Evolutionary conservation across 1,140 invertebrate species (phyloP), one percentile per base, ranked within the genome.

Genomic region (Bradysia coprophila): DNA sequence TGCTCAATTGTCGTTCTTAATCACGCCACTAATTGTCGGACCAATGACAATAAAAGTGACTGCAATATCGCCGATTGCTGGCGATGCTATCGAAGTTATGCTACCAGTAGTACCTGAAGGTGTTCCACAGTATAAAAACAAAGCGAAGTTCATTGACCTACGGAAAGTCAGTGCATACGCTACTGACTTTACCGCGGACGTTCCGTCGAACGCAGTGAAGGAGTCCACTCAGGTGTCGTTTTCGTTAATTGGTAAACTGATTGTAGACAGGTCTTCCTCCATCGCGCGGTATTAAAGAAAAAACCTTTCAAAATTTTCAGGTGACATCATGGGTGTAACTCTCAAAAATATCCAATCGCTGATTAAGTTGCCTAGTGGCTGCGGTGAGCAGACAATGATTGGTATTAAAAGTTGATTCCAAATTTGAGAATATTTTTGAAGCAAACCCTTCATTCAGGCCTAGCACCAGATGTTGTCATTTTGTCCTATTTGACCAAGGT

Each of bases 361-460:
- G 10, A 72, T 95, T 10, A 71, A 71, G 53, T 76, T 90, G 69
- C 89, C 91, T 1, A 85, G 78, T 48, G 89, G 87, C 2, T 95
- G 91, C 62, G 89, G 90, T 22, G 91, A 95, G 67, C 91, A 95
- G 58, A 95, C 94, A 55, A 89, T 95, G 81, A 62, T 92, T 0
- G n/a, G n/a, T n/a, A n/a, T n/a, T n/a, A n/a, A n/a, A n/a, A n/a
- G n/a, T n/a, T n/a, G n/a, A n/a, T n/a, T n/a, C n/a, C n/a, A n/a
- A n/a, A n/a, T n/a, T n/a, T n/a, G n/a, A n/a, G n/a, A n/a, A n/a
- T n/a, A n/a, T n/a, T n/a, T n/a, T n/a, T n/a, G n/a, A n/a, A n/a
- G n/a, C n/a, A n/a, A n/a, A n/a, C n/a, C n/a, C n/a, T n/a, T n/a
- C n/a, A n/a, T n/a, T n/a, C n/a, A n/a, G 86, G 88, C 52, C 85